Evolutionary conservation across 1,140 invertebrate species (phyloP), one percentile per base, ranked within the genome.

Genomic region (Parapsyche elsis): DNA sequence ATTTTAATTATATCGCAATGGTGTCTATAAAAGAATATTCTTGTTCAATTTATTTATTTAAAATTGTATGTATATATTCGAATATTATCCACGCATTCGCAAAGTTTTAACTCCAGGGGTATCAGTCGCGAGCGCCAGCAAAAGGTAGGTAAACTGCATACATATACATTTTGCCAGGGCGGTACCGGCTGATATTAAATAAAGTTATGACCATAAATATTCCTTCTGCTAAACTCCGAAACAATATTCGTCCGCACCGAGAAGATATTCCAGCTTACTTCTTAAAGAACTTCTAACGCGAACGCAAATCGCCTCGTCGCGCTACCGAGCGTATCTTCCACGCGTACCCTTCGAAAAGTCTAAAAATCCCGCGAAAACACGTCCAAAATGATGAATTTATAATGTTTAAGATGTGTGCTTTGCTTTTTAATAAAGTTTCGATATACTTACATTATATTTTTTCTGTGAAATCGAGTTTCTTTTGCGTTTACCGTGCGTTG

Each of bases 181-280:
- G 64, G n/a, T 83, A 83, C 81, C 84, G 82, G 83, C 85, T 82
- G 85, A 89, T 89, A 89, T 89, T 89, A 89, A 89, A 89, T 89
- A 89, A 89, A 89, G 87, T 89, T 89, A 84, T 82, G 83, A 85
- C 86, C 85, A 89, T 89, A 89, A 89, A 89, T 89, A 89, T 89
- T 88, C 86, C 86, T 88, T 87, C 85, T 87, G 86, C 85, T 88
- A 86, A 81, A 87, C 87, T 85, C 84, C 76, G 84, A 85, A 84
- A 84, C 84, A 84, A 84, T 83, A 83, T 82, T 83, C 82, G 74
- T 74, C 76, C 53, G 46, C 67, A 76, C 53, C 49, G 16, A 14
- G 75, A 79, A 59, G 78, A 83, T 83, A 78, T 83, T 83, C 76
- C 30, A 49, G 81, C 49, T 78, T 73, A 75, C 49, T 83, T 83